Base-by-base conservation (phyloP, 2,888 invertebrate species). In the Physocephala rufipes region DNA sequence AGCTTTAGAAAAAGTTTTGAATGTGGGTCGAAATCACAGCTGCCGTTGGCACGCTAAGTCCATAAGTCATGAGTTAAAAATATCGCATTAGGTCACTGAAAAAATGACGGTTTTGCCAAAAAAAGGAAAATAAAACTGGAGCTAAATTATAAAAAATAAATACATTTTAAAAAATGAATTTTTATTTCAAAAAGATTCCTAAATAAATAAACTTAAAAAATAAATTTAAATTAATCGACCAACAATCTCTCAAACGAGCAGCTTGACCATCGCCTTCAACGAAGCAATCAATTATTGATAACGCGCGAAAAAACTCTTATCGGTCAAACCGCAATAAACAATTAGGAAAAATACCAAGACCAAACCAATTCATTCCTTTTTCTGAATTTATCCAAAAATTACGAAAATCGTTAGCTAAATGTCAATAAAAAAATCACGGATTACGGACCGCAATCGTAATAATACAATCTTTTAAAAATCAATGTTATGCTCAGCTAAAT, bases 1-100 rank as follows among this genome's bases (percentile, higher is more conserved):
- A 19, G 53, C n/a, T 3, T 49, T 5, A 16, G 16, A 49, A 49
- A 49, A 19, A 49, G 49, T 16, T 13, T 49, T n/a, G 49, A 49
- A 49, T 49, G 49, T 49, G 49, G 49, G 49, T 49, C 49, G 49
- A 49, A 49, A 19, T 19, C 15, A 49, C 49, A 49, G 49, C 49
- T 49, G 49, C 49, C 12, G 49, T 49, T 49, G 4, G 12, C 49
- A 12, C 15, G 12, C 12, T 36, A 7, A 49, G 49, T 5, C 2
- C 19, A 49, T 3, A n/a, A 13, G 15, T 19, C 19, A n/a, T 49
- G 16, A 19, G n/a, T 49, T 49, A 49, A 49, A 49, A 49, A 49
- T 49, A 49, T n/a, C 49, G 19, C 15, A 49, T 49, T 49, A 12
- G 12, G 49, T 49, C 49, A 49, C 3, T n/a, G 9, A 36, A 36